These are phyloP conservation scores for Rhinolophus ferrumequinum DNA, from an alignment of 2,113 vertebrate genomes.

Conservation along the genomic window DNA sequence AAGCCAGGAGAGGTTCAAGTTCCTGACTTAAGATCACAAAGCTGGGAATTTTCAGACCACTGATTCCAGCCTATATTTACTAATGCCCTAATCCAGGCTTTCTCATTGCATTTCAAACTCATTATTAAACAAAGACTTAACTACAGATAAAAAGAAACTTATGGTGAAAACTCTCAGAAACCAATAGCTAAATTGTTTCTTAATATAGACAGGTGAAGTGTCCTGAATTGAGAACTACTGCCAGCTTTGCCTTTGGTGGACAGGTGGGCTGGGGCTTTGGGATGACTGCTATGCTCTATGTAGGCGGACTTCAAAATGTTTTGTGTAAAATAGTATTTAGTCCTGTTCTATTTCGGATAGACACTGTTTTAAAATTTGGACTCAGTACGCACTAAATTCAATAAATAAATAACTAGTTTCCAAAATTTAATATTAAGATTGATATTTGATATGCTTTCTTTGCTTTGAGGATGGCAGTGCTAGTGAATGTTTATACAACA, in stretches of 20 bases:
- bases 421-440: conserved; percentile 11
- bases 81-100: background rate
- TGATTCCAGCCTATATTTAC: background rate
- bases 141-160: background rate
- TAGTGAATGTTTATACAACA: background rate
- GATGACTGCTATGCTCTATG: background rate
- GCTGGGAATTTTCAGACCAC: background rate
- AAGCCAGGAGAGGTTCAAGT: background rate
- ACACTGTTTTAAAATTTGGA: background rate
- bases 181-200: background rate
- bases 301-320: background rate
- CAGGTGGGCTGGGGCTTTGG: fast-evolving
- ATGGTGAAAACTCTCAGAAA: background rate
- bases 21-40: background rate
- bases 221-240: fast-evolving
- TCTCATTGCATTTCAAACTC: background rate
- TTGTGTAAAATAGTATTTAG: background rate
- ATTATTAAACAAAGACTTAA: background rate
- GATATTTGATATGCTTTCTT: conserved; percentile 1
- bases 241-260: too few species aligned
- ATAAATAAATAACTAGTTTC: conserved; percentile 12
- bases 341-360: background rate
- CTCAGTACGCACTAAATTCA: background rate
- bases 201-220: background rate
- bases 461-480: background rate